Conservation (phyloP, 2,888 invertebrate genomes). For the Caenorhabditis drosophilae region DNA sequence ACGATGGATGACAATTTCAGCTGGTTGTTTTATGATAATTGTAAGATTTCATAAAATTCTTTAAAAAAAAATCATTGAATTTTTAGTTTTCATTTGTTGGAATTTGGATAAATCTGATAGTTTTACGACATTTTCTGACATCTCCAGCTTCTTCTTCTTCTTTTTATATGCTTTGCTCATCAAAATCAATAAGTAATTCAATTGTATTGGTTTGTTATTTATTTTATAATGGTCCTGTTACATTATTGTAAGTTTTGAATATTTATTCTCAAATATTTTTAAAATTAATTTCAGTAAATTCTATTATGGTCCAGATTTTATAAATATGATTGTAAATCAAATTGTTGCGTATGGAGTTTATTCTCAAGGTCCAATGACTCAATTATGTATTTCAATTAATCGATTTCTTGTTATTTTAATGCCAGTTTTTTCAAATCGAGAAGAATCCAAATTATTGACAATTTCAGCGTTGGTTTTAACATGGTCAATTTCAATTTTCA, state of each 20-base stretch:
- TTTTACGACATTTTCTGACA: not conserved
- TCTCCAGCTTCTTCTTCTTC: not conserved
- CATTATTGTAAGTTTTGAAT: conserved; percentile 14
- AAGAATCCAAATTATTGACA: conserved; percentile 10
- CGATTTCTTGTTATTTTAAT: conserved; percentile 25
- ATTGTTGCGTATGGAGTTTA: conserved; percentile 28
- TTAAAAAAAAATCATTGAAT: not conserved
- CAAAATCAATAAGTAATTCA: conserved; percentile 28
- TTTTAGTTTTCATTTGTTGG: not conserved
- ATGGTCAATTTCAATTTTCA: conserved; percentile 22
- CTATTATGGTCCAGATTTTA: conserved; percentile 14
- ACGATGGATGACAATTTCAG: conserved; percentile 21
- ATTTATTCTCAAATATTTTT: not conserved
- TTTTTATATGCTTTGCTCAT: conserved; percentile 25
- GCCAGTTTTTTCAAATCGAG: conserved; percentile 1
- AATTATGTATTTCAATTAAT: conserved; percentile 26
- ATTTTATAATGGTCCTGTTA: conserved; percentile 25
- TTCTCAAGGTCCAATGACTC: conserved; percentile 31
- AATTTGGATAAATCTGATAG: not conserved
- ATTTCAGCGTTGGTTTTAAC: conserved; percentile 4
- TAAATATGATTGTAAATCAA: conserved; percentile 24
- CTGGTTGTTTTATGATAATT: conserved; percentile 22
- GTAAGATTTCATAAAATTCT: not conserved
- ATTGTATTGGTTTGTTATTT: conserved; percentile 23
- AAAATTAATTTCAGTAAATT: not conserved